Conservation (phyloP, 1,140 invertebrate genomes). For the Drosophila jambulina region DNA sequence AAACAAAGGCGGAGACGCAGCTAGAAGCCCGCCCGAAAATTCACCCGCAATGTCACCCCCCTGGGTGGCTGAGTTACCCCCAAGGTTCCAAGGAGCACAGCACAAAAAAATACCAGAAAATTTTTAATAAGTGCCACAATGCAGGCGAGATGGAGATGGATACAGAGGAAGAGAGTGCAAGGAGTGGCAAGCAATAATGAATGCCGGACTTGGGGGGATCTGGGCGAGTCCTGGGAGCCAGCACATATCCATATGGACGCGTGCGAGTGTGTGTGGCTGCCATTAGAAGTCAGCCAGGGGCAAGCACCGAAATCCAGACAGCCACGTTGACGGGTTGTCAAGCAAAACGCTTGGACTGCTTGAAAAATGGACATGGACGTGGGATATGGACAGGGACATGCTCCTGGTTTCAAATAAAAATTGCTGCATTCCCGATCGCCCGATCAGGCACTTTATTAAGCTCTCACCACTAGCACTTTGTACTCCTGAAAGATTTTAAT, state of each 20-base stretch:
- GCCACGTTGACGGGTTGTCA: slow-evolving; percentile 61
- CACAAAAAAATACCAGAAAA: slow-evolving; percentile 60
- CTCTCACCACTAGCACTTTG: neutral
- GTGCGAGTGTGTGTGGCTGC: slow-evolving; percentile 27
- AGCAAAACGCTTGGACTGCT: slow-evolving; percentile 45
- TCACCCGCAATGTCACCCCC: slow-evolving; percentile 20
- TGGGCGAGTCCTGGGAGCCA: slow-evolving; percentile 2
- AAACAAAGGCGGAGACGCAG: slow-evolving; percentile 71
- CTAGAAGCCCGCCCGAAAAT: slow-evolving; percentile 14
- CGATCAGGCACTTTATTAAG: slow-evolving; percentile 3
- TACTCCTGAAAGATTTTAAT: neutral
- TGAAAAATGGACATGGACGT: slow-evolving; percentile 16
- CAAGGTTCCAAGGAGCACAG: slow-evolving; percentile 39
- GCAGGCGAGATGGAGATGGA: slow-evolving; percentile 39
- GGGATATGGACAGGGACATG: slow-evolving; percentile 22
- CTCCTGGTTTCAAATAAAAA: neutral
- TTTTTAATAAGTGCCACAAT: slow-evolving; percentile 84
- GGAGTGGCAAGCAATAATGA: slow-evolving; percentile 59
- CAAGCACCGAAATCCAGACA: slow-evolving; percentile 54
- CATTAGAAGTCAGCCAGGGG: slow-evolving; percentile 56
- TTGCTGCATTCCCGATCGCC: slow-evolving; percentile 1
- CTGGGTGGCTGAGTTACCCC: slow-evolving; percentile 2
- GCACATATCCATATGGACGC: slow-evolving; percentile 2
- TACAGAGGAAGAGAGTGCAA: slow-evolving; percentile 25
- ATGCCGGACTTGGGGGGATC: slow-evolving; percentile 34